Percentiles rank a stretch among this genome's conserved stretches.
Evolutionary conservation across 1,140 invertebrate species (phyloP).

Genomic region (Drosophila kurseongensis): DNA sequence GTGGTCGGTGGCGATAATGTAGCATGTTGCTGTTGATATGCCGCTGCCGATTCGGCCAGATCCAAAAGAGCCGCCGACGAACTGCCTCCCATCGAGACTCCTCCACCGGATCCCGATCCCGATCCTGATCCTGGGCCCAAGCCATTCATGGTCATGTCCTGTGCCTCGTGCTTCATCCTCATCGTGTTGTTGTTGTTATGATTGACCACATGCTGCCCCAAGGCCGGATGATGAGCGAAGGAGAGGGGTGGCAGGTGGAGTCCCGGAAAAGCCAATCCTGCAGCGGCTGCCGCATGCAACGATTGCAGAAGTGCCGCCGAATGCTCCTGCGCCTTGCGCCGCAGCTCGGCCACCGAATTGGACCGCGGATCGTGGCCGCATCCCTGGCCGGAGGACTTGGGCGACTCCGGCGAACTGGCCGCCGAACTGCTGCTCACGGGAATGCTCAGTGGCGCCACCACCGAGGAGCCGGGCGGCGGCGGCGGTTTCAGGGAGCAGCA

Average conservation of each 20-base stretch:
- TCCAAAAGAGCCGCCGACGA: conserved; percentile 63
- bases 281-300: conserved; percentile 87
- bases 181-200: conserved; percentile 66
- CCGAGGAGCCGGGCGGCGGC: conserved; percentile 73
- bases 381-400: conserved; percentile 64
- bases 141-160: conserved; percentile 84
- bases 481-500: conserved; percentile 90
- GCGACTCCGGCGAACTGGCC: conserved; percentile 80
- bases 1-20: conserved; percentile 78
- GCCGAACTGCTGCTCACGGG: conserved; percentile 73
- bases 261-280: conserved; percentile 84
- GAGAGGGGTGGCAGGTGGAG: conserved; percentile 86
- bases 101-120: conserved; percentile 1
- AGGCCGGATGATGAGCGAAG: conserved; percentile 71
- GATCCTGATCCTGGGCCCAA: conserved; percentile 46
- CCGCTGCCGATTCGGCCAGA: conserved; percentile 70
- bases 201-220: conserved; percentile 44
- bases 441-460: conserved; percentile 74
- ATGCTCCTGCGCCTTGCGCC: conserved; percentile 95
- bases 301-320: conserved; percentile 93
- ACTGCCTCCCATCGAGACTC: conserved; percentile 14
- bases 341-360: conserved; percentile 93
- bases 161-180: conserved; percentile 77
- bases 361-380: conserved; percentile 87
- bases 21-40: conserved; percentile 69